Evolutionary conservation across 2,113 vertebrate genomes (phyloP).

Genomic region (Tetrax tetrax): DNA sequence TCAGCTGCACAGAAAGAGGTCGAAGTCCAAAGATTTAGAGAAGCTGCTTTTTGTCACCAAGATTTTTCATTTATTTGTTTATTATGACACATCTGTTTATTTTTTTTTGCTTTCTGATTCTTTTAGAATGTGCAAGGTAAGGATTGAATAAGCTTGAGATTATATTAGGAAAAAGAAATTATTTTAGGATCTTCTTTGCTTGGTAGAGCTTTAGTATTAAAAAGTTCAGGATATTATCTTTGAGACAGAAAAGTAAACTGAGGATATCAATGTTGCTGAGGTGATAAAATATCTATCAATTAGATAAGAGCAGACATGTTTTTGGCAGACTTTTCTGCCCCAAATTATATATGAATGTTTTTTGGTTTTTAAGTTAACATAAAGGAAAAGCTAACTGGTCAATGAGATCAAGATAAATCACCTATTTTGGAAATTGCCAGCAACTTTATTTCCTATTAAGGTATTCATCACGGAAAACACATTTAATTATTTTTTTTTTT

Average conservation of each 20-base stretch:
- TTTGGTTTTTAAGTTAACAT: neutral
- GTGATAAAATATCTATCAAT: neutral
- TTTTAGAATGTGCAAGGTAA: neutral
- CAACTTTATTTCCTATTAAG: neutral
- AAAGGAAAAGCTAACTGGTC: neutral
- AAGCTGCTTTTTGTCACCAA: neutral
- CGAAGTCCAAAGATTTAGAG: neutral
- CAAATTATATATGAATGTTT: neutral
- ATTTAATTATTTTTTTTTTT: neutral
- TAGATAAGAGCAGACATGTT: neutral
- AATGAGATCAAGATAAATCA: neutral
- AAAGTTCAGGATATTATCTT: neutral
- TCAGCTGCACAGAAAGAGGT: neutral
- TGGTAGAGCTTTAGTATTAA: neutral
- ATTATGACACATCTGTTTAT: neutral
- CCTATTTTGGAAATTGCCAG: neutral
- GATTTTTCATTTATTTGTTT: neutral
- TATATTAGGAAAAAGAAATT: neutral
- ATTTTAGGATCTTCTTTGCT: neutral
- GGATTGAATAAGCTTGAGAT: neutral
- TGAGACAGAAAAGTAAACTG: neutral
- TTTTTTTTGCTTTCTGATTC: neutral
- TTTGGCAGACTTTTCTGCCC: neutral
- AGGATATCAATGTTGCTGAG: fast-evolving
- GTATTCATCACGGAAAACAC: neutral